Evolutionary conservation across 1,140 invertebrate genomes (phyloP).

Genomic region (Drosophila nebulosa): DNA sequence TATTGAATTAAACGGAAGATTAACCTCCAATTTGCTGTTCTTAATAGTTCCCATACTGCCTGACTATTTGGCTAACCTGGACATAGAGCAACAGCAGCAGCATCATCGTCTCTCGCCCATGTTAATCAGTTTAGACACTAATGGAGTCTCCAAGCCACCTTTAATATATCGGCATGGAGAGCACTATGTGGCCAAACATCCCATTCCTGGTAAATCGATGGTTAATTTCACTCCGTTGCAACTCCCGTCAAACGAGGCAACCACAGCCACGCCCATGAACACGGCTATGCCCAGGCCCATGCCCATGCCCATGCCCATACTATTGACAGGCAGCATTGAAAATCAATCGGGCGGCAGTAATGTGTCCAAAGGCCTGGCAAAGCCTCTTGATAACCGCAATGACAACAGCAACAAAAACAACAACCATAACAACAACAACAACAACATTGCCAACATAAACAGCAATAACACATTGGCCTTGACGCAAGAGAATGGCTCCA

Average conservation of each 20-base stretch:
- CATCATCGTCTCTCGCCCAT: not conserved
- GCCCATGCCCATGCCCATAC: not conserved
- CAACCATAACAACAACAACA: not conserved
- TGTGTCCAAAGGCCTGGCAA: conserved; percentile 27
- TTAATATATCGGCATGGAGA: conserved; percentile 35
- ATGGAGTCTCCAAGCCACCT: conserved; percentile 16
- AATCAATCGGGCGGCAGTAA: conserved; percentile 60
- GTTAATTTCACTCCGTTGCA: conserved; percentile 71
- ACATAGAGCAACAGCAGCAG: conserved; percentile 80
- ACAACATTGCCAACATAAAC: conserved; percentile 11
- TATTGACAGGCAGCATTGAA: conserved; percentile 1
- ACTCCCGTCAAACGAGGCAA: conserved; percentile 30
- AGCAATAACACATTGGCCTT: conserved; percentile 37
- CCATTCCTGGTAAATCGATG: conserved; percentile 82
- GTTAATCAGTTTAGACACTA: conserved; percentile 9
- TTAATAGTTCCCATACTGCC: conserved; percentile 91
- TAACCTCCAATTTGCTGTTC: not conserved
- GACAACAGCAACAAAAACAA: conserved; percentile 12
- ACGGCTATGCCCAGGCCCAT: not conserved
- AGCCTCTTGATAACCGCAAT: conserved; percentile 2
- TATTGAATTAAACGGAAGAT: conserved; percentile 8
- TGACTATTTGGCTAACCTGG: conserved; percentile 87
- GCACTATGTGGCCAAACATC: conserved; percentile 74
- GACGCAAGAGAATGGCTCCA: conserved; percentile 86
- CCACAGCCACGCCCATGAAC: conserved; percentile 18